Evolutionary conservation across 2,113 vertebrate species (phyloP), one percentile per base, ranked within the genome.

Genomic region (Sigmodon hispidus): DNA sequence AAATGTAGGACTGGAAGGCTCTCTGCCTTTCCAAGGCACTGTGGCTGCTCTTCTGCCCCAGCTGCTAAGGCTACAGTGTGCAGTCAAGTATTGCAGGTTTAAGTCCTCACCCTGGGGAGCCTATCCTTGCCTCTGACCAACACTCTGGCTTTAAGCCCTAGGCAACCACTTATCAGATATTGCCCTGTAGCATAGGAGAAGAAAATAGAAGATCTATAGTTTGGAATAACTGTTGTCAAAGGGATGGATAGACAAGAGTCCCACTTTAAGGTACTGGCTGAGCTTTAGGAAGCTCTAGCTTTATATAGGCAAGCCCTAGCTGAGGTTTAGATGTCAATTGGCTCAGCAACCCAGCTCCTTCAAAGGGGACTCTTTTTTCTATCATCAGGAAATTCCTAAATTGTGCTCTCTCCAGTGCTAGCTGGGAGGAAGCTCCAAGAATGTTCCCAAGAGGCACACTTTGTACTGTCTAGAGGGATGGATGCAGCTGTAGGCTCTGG

Each of bases 301-400:
- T 40, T 79, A 81, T 67, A 85, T 7, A 52, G 84, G 21, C 79
- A 69, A 24, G 15, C 3, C 36, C 52, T 81, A 45, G 81, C 65
- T 34, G 15, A 61, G 72, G 80, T 24, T 59, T 85, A 63, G 79
- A 65, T 65, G 84, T 90, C 69, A 69, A 50, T 1, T 67, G 59
- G 70, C 31, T 31, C n/a, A 45, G 95, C 7, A 19, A 73, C 61
- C n/a, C 29, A 72, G 87, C 17, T 75, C 43, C 10, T 1, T 17
- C 31, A 2, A 34, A 85, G 87, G 86, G 21, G 40, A 94, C 34
- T 26, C 34, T 61, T 61, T 45, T 63, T 90, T 75, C 26, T 70
- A 40, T 9, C 48, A 69, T 91, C 43, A 83, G 63, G 88, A 92
- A 83, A 81, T 43, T 55, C 85, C 81, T 52, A 48, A 61, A 55